Evolutionary conservation across 2,888 invertebrate genomes (phyloP).

Genomic region (Hypomecis punctinalis): DNA sequence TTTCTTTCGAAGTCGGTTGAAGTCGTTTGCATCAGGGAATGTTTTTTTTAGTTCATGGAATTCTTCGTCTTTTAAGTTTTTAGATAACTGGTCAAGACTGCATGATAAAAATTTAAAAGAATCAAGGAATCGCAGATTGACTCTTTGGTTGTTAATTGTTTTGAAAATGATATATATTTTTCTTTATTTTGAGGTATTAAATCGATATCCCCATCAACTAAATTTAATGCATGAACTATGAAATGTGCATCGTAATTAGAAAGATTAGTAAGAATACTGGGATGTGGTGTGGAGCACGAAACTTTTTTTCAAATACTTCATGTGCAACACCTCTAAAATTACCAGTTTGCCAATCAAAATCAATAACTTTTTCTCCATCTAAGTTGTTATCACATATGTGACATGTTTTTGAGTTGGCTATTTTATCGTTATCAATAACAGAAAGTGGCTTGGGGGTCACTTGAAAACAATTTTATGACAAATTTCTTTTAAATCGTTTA

Average conservation of each 20-base stretch:
- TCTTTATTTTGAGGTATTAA: slow-evolving; percentile 50
- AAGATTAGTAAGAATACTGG: slow-evolving; percentile 24
- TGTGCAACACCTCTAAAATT: slow-evolving; percentile 46
- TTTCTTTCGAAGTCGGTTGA: slow-evolving; percentile 3
- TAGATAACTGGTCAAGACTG: slow-evolving; percentile 28
- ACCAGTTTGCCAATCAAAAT: slow-evolving; percentile 45
- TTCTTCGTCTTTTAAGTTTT: slow-evolving; percentile 15
- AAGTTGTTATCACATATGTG: slow-evolving; percentile 12
- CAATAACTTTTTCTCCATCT: slow-evolving; percentile 24
- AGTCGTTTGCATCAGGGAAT: not conserved
- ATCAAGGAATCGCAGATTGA: slow-evolving; percentile 35
- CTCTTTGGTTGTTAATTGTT: slow-evolving; percentile 33
- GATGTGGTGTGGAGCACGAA: slow-evolving; percentile 6
- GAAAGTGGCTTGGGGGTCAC: not conserved
- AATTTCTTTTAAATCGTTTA: not conserved
- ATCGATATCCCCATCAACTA: slow-evolving; percentile 26
- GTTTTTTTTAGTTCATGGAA: not conserved
- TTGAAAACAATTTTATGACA: not conserved
- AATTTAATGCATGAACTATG: slow-evolving; percentile 47
- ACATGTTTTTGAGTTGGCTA: not conserved
- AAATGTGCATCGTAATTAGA: slow-evolving; percentile 51
- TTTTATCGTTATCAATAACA: not conserved
- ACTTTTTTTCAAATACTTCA: slow-evolving; percentile 38
- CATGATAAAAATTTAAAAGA: slow-evolving; percentile 37
- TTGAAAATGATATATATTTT: slow-evolving; percentile 53